These are phyloP conservation scores for Magallana ariakensis DNA, from an alignment of 1,140 invertebrate genomes.

Conservation along the genomic window DNA sequence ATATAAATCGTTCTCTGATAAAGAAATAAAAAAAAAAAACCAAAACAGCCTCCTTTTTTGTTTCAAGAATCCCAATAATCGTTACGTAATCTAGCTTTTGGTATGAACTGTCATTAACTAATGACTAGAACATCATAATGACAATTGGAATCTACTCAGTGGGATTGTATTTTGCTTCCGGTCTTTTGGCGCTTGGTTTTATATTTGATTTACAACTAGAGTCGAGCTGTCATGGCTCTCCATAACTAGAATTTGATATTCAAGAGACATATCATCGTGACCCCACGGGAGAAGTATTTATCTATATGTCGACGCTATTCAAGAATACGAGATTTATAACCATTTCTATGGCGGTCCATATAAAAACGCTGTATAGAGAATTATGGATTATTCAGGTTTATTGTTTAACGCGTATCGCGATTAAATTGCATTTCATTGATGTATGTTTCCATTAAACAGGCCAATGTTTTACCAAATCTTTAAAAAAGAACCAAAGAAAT, in stretches of 20 bases:
- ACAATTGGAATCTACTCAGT: background rate
- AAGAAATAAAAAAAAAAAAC: too few relatives aligned
- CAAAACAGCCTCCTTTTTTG: too few relatives aligned
- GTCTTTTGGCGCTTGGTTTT: background rate
- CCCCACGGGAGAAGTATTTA: background rate
- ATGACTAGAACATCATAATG: background rate
- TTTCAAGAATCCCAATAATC: too few relatives aligned
- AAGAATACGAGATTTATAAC: background rate
- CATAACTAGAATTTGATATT: too few relatives aligned
- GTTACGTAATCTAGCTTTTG: background rate
- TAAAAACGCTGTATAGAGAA: background rate
- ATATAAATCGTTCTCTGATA: too few relatives aligned
- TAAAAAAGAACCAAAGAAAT: background rate
- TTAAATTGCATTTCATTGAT: conserved; percentile 26
- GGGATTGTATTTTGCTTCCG: background rate
- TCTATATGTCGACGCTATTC: background rate
- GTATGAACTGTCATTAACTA: background rate
- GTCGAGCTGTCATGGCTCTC: background rate
- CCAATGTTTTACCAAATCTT: background rate
- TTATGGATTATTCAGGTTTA: conserved; percentile 16
- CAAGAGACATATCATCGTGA: too few relatives aligned
- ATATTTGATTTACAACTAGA: background rate
- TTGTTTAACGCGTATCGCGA: background rate
- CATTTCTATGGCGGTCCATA: background rate
- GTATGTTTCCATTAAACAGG: background rate